Conservation (phyloP, 1,140 invertebrate genomes). For the Ericerus pela region DNA sequence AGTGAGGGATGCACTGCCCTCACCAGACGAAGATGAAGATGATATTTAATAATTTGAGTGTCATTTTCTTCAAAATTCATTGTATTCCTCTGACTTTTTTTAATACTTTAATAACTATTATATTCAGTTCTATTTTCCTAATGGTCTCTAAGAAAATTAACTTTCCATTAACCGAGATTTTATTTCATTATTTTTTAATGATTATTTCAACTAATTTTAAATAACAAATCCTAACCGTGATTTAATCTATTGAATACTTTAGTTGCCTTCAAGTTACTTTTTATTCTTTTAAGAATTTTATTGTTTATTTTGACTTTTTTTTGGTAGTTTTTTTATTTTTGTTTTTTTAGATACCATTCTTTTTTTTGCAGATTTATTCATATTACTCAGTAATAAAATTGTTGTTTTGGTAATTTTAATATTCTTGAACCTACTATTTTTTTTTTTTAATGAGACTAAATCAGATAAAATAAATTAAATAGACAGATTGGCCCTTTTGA, state of each 20-base stretch:
- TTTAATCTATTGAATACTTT: too few relatives aligned
- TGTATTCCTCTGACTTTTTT: too few relatives aligned
- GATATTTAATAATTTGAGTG: too few relatives aligned
- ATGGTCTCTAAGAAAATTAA: not conserved
- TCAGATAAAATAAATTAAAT: not conserved
- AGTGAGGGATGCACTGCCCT: not conserved
- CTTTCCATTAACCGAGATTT: not conserved
- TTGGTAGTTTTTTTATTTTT: not conserved
- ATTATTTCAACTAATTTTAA: not conserved
- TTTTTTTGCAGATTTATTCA: not conserved
- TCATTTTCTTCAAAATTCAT: too few relatives aligned
- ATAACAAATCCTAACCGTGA: too few relatives aligned
- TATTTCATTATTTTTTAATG: not conserved
- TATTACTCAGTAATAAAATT: not conserved
- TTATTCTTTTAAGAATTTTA: too few relatives aligned
- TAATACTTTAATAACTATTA: too few relatives aligned
- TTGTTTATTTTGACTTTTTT: not conserved
- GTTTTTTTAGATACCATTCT: too few relatives aligned
- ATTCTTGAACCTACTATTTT: not conserved
- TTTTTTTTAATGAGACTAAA: not conserved
- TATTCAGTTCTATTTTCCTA: too few relatives aligned
- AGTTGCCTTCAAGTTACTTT: too few relatives aligned
- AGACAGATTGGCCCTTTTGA: not conserved
- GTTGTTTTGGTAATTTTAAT: not conserved
- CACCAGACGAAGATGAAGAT: constrained; percentile 8